Evolutionary conservation across 2,797 vertebrate genomes (phyloP), one percentile per base, ranked within the genome.

Genomic region (Dermochelys coriacea): DNA sequence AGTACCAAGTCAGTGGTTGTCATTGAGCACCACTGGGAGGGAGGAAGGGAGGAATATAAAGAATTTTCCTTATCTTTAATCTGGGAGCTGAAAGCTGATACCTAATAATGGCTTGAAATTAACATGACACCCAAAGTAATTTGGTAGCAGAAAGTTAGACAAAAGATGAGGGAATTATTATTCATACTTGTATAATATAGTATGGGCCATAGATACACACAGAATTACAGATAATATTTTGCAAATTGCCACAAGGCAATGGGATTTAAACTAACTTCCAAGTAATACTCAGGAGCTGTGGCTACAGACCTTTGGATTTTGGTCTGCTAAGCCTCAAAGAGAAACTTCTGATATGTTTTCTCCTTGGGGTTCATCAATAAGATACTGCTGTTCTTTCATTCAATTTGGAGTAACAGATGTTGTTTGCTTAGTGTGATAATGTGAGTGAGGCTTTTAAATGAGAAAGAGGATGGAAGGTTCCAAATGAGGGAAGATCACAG

Each of bases 1-100:
- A 11, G 18, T 71, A 10, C 2, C 21, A 37, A 71, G 18, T 14
- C 3, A 2, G 21, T 5, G 1, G 0, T 2, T 47, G 9, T 9
- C 25, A 34, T 47, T 91, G 12, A 82, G 29, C 21, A 54, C 54
- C 21, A 10, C 54, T 54, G 54, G 23, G 54, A 54, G 54, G 54
- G 54, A 54, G 23, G 54, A 54, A 54, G 54, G 52, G 52, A 54
- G 4, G 8, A 14, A 8, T 71, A 37, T 85, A 78, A 83, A 19
- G 18, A 21, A 2, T 0, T 55, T 86, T 77, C 82, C 6, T 34
- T 80, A 2, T 2, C 61, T 45, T 82, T 37, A 64, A 19, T 82
- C 34, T 64, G 0, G 8, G 2, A 83, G 80, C 21, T 41, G n/a
- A 71, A 71, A 71, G 34, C 88, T 88, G 1, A 0, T 80, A 5